phyloP scores from a whole-genome alignment of 92 coral and sea anemone genomes.

The Epizoanthus illoricatus region DNA sequence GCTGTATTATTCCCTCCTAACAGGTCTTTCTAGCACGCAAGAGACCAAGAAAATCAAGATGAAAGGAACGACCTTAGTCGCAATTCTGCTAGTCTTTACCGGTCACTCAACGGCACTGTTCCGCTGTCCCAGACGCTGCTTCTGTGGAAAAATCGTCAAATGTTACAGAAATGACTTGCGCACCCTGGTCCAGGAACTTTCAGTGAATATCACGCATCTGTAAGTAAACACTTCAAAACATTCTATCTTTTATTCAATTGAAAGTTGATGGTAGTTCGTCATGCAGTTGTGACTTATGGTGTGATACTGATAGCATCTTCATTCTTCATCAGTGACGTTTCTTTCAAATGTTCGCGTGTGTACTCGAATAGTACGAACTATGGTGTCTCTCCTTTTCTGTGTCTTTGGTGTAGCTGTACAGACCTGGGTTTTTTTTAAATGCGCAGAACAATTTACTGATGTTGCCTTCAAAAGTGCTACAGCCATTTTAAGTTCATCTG shows the following conservation, averaged over 20 bases:
- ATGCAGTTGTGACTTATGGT: not conserved
- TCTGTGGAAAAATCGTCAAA: constrained; percentile 59
- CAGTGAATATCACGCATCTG: constrained; percentile 80
- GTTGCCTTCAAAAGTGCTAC: no score
- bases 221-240: constrained; percentile 57
- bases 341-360: constrained; percentile 21
- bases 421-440: no score
- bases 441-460: no score
- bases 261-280: not conserved
- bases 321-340: not conserved
- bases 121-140: constrained; percentile 69
- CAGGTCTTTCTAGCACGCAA: constrained; percentile 30
- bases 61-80: constrained; percentile 21
- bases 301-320: no score
- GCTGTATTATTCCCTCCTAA: not conserved
- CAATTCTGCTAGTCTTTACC: constrained; percentile 13
- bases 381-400: not conserved
- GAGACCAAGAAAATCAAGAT: not conserved
- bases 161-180: constrained; percentile 69
- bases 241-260: not conserved
- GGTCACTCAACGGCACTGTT: constrained; percentile 28
- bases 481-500: no score
- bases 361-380: not conserved
- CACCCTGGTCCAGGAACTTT: constrained; percentile 63
- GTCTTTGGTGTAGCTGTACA: no score